phyloP scores from a whole-genome alignment of 2,888 invertebrate genomes.

The Isotomurus palustris region DNA sequence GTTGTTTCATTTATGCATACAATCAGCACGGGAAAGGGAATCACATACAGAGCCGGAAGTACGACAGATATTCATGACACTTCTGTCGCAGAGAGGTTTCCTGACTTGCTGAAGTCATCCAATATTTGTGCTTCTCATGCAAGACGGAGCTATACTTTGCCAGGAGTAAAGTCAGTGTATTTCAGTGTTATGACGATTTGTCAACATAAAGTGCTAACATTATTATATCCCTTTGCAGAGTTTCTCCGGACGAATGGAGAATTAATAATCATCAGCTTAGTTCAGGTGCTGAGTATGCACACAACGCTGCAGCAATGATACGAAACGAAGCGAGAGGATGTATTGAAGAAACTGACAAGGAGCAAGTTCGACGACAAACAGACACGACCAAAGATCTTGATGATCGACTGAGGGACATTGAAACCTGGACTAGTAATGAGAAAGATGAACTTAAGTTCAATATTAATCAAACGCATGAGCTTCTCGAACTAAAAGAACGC shows the following conservation, averaged over 20 bases:
- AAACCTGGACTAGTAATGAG: slow-evolving; percentile 39
- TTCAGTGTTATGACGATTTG: background rate
- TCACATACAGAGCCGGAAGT: slow-evolving; percentile 26
- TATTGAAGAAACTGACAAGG: slow-evolving; percentile 37
- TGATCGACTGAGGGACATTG: slow-evolving; percentile 37
- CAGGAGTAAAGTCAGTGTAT: slow-evolving; percentile 37
- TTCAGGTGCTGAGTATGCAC: slow-evolving; percentile 42
- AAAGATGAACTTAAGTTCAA: slow-evolving; percentile 38
- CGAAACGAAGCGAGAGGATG: slow-evolving; percentile 33
- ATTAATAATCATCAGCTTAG: slow-evolving; percentile 40
- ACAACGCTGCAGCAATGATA: slow-evolving; percentile 41
- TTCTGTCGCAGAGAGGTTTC: slow-evolving; percentile 34
- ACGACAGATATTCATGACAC: slow-evolving; percentile 26
- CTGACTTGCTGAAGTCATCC: slow-evolving; percentile 39
- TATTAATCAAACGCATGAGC: slow-evolving; percentile 39
- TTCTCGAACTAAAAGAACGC: slow-evolving; percentile 40
- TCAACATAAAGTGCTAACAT: background rate
- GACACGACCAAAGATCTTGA: slow-evolving; percentile 43
- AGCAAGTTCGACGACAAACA: slow-evolving; percentile 34
- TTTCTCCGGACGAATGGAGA: slow-evolving; percentile 42
- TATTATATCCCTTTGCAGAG: slow-evolving; percentile 15
- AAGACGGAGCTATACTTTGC: slow-evolving; percentile 30
- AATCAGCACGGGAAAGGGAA: slow-evolving; percentile 40
- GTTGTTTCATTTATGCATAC: background rate
- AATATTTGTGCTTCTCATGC: slow-evolving; percentile 43